Evolutionary conservation across 2,888 invertebrate species (phyloP).

Genomic region (Nomada lathburiana): DNA sequence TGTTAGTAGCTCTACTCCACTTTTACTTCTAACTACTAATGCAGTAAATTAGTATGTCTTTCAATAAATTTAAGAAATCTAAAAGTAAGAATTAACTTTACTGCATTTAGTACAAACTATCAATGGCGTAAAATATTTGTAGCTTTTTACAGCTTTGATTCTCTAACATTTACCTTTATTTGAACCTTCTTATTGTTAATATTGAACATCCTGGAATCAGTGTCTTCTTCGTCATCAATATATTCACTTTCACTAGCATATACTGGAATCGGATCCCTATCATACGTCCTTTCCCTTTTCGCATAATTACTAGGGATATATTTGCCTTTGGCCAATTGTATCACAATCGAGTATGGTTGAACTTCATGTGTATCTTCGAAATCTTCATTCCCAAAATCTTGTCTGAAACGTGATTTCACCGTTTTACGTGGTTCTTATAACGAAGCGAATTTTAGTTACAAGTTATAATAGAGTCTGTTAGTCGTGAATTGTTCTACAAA

Average conservation of each 20-base stretch:
- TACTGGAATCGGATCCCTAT: constrained; percentile 43
- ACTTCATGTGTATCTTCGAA: constrained; percentile 40
- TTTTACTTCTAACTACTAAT: no score
- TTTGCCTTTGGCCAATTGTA: constrained; percentile 73
- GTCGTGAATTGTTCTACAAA: not conserved
- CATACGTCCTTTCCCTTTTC: constrained; percentile 51
- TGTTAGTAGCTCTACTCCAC: no score
- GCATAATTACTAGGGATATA: constrained; percentile 46
- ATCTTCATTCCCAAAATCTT: constrained; percentile 22
- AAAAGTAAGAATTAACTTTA: no score
- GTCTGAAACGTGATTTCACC: constrained; percentile 31
- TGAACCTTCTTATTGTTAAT: constrained; percentile 64
- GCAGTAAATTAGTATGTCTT: not conserved
- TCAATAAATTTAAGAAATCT: not conserved
- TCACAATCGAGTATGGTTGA: constrained; percentile 75
- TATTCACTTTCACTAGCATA: constrained; percentile 65
- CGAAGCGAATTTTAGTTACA: constrained; percentile 2
- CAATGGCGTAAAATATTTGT: no score
- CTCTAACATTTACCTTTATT: constrained; percentile 64
- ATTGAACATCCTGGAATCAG: constrained; percentile 59
- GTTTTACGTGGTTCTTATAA: not conserved
- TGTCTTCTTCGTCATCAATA: constrained; percentile 57
- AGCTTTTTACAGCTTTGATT: not conserved
- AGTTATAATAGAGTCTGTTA: not conserved
- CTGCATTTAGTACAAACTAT: no score